Evolutionary conservation across 1,140 invertebrate species (phyloP).

Genomic region (Coenobita brevimanus): DNA sequence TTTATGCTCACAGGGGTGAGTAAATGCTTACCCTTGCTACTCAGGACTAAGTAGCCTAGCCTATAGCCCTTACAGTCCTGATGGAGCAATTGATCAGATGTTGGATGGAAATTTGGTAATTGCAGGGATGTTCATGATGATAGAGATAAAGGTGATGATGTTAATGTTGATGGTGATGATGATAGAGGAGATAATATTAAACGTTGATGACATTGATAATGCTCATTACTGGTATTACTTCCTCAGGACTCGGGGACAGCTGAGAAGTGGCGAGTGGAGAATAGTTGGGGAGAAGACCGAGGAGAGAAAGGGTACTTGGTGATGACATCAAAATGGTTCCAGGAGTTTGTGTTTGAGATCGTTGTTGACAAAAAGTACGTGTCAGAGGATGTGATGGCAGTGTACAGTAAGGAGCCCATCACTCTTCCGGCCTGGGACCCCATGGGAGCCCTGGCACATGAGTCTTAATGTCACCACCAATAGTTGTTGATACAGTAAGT

Average conservation of each 20-base stretch:
- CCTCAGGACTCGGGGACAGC: slow-evolving; percentile 74
- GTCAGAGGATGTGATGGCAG: slow-evolving; percentile 82
- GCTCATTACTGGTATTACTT: background rate
- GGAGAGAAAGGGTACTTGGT: slow-evolving; percentile 91
- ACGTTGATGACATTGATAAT: background rate
- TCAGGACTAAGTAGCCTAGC: too few species aligned
- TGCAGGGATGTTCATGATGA: too few species aligned
- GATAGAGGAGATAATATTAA: background rate
- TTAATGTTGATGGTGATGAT: too few species aligned
- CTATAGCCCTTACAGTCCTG: too few species aligned
- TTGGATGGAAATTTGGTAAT: too few species aligned
- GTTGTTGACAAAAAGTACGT: slow-evolving; percentile 91
- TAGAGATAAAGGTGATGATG: too few species aligned
- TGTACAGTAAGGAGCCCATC: slow-evolving; percentile 83
- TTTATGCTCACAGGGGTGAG: too few species aligned
- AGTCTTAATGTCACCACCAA: too few species aligned
- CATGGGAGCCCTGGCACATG: slow-evolving; percentile 89
- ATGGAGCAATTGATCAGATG: too few species aligned
- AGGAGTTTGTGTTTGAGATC: slow-evolving; percentile 91
- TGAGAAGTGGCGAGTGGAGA: slow-evolving; percentile 88
- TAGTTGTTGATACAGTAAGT: too few species aligned
- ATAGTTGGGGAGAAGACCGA: slow-evolving; percentile 92
- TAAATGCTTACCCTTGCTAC: too few species aligned
- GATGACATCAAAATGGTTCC: slow-evolving; percentile 89
- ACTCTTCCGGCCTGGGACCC: slow-evolving; percentile 93